Percentiles rank a stretch among this genome's conserved stretches.
Evolutionary conservation across 2,888 invertebrate genomes (phyloP).

Genomic region (Pandemis heparana): DNA sequence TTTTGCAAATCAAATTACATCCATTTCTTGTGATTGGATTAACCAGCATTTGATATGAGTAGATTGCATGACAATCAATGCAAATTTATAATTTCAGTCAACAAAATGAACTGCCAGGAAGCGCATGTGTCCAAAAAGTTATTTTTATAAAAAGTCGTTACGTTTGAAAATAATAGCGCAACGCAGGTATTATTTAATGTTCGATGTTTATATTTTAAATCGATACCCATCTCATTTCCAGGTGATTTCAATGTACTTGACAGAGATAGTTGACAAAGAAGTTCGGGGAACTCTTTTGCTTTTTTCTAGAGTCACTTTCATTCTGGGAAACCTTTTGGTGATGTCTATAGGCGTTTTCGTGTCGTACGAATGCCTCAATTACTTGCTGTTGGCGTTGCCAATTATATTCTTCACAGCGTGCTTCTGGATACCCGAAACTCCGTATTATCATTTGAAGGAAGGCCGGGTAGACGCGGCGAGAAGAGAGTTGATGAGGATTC

Average conservation of each 20-base stretch:
- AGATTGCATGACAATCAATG: too few species aligned
- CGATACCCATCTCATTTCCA: slow-evolving; percentile 53
- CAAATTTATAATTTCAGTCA: too few species aligned
- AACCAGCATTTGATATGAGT: too few species aligned
- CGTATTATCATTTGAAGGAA: slow-evolving; percentile 84
- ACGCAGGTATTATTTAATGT: too few species aligned
- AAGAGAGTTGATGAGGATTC: slow-evolving; percentile 67
- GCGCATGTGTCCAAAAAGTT: too few species aligned
- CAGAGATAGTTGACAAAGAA: slow-evolving; percentile 77
- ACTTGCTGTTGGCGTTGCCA: slow-evolving; percentile 73
- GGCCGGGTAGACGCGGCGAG: slow-evolving; percentile 75
- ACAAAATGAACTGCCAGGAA: too few species aligned
- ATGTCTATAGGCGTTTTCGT: slow-evolving; percentile 73
- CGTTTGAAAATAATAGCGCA: too few species aligned
- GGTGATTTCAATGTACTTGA: slow-evolving; percentile 73
- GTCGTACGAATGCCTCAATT: slow-evolving; percentile 69
- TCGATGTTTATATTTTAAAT: background rate
- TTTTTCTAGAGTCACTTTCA: slow-evolving; percentile 64
- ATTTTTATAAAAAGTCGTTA: too few species aligned
- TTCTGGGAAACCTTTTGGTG: slow-evolving; percentile 71
- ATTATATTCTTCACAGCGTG: slow-evolving; percentile 76
- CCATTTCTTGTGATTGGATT: too few species aligned
- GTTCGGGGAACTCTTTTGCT: slow-evolving; percentile 69
- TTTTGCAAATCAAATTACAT: too few species aligned
- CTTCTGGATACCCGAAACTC: slow-evolving; percentile 86